phyloP scores from a whole-genome alignment of 1,140 invertebrate species.

The Tachypleus tridentatus region DNA sequence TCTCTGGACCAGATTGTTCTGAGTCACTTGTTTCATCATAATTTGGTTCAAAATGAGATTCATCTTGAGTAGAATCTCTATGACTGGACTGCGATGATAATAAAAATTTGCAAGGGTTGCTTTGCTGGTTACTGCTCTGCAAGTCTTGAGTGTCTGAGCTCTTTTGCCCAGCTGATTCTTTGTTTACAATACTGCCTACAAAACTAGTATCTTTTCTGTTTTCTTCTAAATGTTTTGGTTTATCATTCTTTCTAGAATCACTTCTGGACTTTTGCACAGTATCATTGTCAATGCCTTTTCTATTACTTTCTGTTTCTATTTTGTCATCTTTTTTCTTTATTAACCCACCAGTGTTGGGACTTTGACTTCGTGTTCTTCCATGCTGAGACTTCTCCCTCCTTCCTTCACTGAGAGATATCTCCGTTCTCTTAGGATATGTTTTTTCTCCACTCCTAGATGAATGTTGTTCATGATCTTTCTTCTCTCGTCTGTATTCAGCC shows the following conservation, averaged over 20 bases:
- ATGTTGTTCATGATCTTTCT: neutral
- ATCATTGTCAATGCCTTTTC: conserved; percentile 30
- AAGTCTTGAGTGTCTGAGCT: too few species aligned
- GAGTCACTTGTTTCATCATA: conserved; percentile 41
- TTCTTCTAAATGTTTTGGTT: too few species aligned
- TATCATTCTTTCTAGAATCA: too few species aligned
- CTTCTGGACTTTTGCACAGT: too few species aligned
- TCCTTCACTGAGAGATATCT: conserved; percentile 14
- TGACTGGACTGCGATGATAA: conserved; percentile 24
- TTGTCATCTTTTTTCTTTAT: conserved; percentile 26
- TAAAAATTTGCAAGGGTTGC: too few species aligned
- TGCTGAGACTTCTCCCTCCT: conserved; percentile 2
- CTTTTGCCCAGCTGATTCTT: too few species aligned
- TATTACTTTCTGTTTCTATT: conserved; percentile 28
- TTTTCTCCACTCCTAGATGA: neutral
- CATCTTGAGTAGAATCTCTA: conserved; percentile 52
- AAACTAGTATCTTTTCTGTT: too few species aligned
- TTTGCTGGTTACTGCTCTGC: too few species aligned
- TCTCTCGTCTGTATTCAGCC: neutral
- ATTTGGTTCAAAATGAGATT: conserved; percentile 58
- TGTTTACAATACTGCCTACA: too few species aligned
- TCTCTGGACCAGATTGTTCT: conserved; percentile 1
- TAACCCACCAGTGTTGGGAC: neutral
- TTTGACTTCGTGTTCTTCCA: neutral
- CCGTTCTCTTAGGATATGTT: conserved; percentile 22